These are phyloP conservation scores for Laticauda colubrina DNA, from an alignment of 2,113 vertebrate species.

Conservation along the genomic window DNA sequence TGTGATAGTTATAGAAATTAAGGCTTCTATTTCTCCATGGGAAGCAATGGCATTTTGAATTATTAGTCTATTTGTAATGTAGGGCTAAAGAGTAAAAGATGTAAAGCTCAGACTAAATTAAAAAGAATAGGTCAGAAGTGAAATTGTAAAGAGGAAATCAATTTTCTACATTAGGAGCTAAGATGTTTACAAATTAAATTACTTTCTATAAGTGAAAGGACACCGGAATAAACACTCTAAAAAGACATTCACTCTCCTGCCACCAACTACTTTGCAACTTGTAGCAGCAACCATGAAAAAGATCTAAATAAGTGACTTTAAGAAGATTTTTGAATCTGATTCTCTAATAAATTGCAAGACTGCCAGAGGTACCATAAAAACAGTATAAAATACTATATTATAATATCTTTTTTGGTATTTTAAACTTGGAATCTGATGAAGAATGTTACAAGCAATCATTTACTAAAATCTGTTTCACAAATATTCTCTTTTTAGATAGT, in stretches of 20 bases:
- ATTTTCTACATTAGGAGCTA: constrained; percentile 29
- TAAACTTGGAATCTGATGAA: neutral
- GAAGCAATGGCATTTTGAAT: constrained; percentile 22
- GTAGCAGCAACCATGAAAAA: constrained; percentile 13
- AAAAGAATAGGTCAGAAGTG: neutral
- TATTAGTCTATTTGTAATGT: constrained; percentile 35
- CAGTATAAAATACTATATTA: neutral
- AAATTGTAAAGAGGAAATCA: constrained; percentile 34
- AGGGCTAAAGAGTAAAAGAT: constrained; percentile 37
- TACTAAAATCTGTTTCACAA: neutral
- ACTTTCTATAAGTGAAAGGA: constrained; percentile 37
- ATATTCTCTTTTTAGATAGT: neutral
- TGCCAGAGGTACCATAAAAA: neutral
- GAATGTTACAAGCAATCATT: neutral
- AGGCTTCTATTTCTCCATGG: constrained; percentile 5
- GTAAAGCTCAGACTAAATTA: neutral
- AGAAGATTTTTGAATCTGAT: constrained; percentile 2
- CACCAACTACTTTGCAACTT: constrained; percentile 20
- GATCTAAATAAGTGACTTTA: constrained; percentile 8
- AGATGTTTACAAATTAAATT: constrained; percentile 41
- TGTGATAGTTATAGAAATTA: neutral
- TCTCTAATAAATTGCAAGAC: neutral
- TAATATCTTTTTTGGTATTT: neutral
- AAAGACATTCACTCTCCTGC: constrained; percentile 6
- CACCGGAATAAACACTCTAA: constrained; percentile 26